These are phyloP conservation scores for Battus philenor DNA, from an alignment of 1,140 invertebrate genomes.

Conservation along the genomic window DNA sequence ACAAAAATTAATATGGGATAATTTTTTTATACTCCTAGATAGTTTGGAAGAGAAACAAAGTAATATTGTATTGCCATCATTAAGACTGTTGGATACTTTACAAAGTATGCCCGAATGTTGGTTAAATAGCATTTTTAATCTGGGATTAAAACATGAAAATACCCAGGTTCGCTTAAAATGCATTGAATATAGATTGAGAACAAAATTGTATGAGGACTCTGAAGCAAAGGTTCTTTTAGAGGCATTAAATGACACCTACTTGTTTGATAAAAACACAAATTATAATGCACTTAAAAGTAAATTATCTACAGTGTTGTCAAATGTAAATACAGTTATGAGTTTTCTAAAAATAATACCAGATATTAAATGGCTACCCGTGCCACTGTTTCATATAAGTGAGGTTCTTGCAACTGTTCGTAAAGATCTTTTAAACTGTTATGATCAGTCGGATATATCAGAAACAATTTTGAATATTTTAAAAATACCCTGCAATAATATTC, in stretches of 20 bases:
- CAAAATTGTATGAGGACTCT: conserved; percentile 22
- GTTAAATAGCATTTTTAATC: conserved; percentile 51
- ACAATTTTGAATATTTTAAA: conserved; percentile 42
- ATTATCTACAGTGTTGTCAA: conserved; percentile 24
- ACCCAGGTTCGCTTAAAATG: conserved; percentile 48
- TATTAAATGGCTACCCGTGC: conserved; percentile 58
- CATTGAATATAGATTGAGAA: conserved; percentile 40
- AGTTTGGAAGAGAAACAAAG: conserved; percentile 64
- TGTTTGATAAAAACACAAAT: conserved; percentile 39
- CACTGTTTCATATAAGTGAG: conserved; percentile 43
- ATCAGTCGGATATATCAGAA: conserved; percentile 19
- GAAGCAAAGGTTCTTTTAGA: conserved; percentile 43
- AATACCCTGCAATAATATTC: conserved; percentile 50
- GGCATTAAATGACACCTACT: conserved; percentile 51
- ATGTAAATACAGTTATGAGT: conserved; percentile 26
- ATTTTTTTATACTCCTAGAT: conserved; percentile 57
- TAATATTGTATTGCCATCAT: conserved; percentile 61
- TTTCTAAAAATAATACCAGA: conserved; percentile 37
- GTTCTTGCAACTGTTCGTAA: conserved; percentile 25
- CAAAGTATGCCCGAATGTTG: conserved; percentile 39
- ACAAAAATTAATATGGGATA: conserved; percentile 44
- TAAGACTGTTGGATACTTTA: conserved; percentile 44
- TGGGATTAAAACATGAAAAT: conserved; percentile 59
- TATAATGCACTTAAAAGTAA: conserved; percentile 31
- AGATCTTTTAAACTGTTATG: conserved; percentile 16